phyloP scores from a whole-genome alignment of 2,888 invertebrate species.

The Glyphotaelius pellucidus region DNA sequence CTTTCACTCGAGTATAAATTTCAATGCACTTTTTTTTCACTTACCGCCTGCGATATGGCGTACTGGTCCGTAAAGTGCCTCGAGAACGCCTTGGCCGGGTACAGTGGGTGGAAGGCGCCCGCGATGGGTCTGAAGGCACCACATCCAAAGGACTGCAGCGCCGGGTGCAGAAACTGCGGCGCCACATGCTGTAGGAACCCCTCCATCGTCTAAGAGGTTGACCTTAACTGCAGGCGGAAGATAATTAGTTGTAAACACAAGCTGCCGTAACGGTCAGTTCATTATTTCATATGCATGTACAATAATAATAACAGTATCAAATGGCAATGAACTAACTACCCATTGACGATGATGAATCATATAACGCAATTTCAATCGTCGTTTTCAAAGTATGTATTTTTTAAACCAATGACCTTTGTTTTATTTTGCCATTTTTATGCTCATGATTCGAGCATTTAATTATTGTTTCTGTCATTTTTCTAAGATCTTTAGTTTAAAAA shows the following conservation, averaged over 20 bases:
- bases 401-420: no score
- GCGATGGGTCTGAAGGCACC: slow-evolving; percentile 77
- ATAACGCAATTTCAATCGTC: no score
- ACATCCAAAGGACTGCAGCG: slow-evolving; percentile 76
- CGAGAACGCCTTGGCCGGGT: slow-evolving; percentile 76
- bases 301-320: no score
- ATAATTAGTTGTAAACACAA: not conserved
- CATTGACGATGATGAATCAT: no score
- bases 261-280: not conserved
- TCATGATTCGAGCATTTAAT: no score
- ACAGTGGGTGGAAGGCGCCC: slow-evolving; percentile 76
- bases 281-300: not conserved
- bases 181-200: slow-evolving; percentile 78
- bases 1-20: no score
- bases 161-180: slow-evolving; percentile 77
- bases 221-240: slow-evolving; percentile 8
- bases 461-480: no score
- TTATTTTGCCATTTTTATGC: no score
- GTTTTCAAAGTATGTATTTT: no score
- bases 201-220: slow-evolving; percentile 70
- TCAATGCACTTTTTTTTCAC: slow-evolving; percentile 18
- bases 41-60: slow-evolving; percentile 72
- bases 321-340: no score
- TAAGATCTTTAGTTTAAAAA: not conserved
- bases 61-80: slow-evolving; percentile 76